phyloP scores from a whole-genome alignment of 2,797 vertebrate genomes.

The Brachymystax lenok region DNA sequence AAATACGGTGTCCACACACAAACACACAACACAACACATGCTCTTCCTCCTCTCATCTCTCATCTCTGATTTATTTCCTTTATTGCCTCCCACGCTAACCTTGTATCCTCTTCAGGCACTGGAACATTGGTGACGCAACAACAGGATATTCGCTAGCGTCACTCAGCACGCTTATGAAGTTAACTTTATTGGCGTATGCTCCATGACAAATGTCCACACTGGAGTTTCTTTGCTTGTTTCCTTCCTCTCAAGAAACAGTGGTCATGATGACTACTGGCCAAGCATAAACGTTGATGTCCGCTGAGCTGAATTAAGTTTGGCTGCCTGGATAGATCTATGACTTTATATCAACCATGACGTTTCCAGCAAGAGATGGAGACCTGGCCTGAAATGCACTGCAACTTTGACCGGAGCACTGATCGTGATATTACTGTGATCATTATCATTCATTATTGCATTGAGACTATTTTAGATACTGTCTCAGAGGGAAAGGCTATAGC shows the following conservation, averaged over 20 bases:
- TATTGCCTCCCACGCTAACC: not conserved
- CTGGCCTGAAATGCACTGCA: no score
- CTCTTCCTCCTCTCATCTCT: not conserved
- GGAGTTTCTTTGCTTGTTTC: not conserved
- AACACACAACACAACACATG: no score
- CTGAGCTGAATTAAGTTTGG: not conserved
- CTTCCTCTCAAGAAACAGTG: not conserved
- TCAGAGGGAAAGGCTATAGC: no score
- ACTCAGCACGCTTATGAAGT: not conserved
- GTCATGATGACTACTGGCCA: not conserved
- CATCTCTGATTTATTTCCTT: not conserved
- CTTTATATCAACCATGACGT: no score
- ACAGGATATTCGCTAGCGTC: not conserved
- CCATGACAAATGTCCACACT: not conserved
- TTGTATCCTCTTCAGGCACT: not conserved
- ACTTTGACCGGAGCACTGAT: no score
- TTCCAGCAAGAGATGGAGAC: no score
- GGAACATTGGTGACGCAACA: constrained; percentile 4
- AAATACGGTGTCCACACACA: no score
- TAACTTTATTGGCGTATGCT: not conserved
- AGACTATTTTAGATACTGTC: no score
- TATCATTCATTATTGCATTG: no score
- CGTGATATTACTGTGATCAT: no score
- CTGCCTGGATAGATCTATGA: not conserved
- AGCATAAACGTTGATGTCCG: not conserved